phyloP scores from a whole-genome alignment of 2,113 vertebrate genomes.

The Oxyura jamaicensis region DNA sequence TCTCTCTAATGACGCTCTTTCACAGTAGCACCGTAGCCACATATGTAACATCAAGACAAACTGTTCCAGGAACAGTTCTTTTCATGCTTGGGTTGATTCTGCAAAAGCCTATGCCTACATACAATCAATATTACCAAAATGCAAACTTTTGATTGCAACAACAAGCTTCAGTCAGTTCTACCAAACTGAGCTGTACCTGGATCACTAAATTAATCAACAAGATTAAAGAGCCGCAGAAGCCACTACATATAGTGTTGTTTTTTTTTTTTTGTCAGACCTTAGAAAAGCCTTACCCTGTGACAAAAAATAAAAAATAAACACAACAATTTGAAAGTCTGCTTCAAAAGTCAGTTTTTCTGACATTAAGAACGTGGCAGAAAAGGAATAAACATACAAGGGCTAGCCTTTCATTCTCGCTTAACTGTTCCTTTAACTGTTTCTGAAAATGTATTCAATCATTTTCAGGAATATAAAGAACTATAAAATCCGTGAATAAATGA shows the following conservation, averaged over 20 bases:
- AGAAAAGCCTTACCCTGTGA: background rate
- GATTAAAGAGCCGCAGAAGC: background rate
- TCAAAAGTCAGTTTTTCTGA: background rate
- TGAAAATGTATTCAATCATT: background rate
- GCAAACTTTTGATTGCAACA: background rate
- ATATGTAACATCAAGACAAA: background rate
- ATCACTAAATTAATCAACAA: background rate
- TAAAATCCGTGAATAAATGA: background rate
- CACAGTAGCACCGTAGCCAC: background rate
- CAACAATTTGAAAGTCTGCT: background rate
- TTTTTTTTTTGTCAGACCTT: accelerated
- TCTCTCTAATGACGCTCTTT: background rate
- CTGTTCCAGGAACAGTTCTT: background rate
- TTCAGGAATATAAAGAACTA: too few species aligned
- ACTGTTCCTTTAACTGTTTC: background rate
- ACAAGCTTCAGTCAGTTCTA: background rate
- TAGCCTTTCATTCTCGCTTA: background rate
- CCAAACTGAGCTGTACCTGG: background rate
- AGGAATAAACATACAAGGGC: background rate
- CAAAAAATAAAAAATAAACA: background rate
- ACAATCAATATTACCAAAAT: background rate
- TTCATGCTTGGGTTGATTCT: background rate
- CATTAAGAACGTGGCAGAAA: background rate
- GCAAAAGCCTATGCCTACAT: background rate
- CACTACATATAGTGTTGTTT: accelerated